phyloP scores from a whole-genome alignment of 2,113 vertebrate species.

The Oryzias javanicus region DNA sequence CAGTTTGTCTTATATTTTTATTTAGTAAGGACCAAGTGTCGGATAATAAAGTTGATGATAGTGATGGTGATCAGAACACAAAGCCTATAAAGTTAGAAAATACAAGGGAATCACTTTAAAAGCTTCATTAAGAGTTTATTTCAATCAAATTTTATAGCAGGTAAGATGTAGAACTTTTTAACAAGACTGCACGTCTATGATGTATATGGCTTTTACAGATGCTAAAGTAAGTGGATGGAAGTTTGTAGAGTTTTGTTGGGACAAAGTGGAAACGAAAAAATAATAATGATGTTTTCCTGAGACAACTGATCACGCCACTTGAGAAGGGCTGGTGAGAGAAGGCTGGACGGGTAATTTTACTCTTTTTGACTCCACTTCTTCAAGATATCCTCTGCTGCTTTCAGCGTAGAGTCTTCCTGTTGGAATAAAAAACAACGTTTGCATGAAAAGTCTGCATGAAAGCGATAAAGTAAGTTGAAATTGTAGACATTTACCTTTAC shows the following conservation, averaged over 20 bases:
- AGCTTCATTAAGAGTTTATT: too few relatives aligned
- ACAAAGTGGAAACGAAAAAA: not conserved
- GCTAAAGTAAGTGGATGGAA: not conserved
- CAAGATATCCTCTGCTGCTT: constrained; percentile 84
- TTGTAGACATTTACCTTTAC: constrained; percentile 81
- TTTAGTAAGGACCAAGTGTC: too few relatives aligned
- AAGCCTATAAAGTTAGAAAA: not conserved
- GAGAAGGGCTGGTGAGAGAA: not conserved
- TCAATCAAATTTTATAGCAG: too few relatives aligned
- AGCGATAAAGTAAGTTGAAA: not conserved
- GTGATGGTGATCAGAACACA: not conserved
- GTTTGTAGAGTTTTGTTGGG: not conserved
- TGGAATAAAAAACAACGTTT: not conserved
- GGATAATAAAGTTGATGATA: too few relatives aligned
- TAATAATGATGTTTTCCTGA: not conserved
- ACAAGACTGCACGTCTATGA: too few relatives aligned
- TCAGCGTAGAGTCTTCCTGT: constrained; percentile 88
- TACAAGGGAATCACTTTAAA: too few relatives aligned
- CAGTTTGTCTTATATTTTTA: too few relatives aligned
- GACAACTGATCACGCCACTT: not conserved
- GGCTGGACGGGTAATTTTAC: constrained; percentile 16
- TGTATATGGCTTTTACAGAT: too few relatives aligned
- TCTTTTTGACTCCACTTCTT: constrained; percentile 79
- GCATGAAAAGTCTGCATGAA: not conserved
- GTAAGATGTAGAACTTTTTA: too few relatives aligned